Base-by-base conservation (phyloP, 2,888 invertebrate genomes). In the Acleris cristana region DNA sequence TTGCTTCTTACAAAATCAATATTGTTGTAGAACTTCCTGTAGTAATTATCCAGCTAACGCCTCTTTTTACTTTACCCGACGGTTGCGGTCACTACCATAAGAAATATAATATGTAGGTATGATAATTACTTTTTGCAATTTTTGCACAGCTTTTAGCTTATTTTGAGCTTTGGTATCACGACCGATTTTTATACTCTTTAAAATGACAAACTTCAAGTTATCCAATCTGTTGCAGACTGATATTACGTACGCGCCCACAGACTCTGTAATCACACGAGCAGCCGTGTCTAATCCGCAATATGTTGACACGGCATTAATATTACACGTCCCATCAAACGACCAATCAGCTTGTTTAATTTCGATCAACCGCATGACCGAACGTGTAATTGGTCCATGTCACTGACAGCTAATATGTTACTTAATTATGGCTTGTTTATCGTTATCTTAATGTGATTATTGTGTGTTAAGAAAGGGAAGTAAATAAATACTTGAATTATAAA, bases 291-390 rank as follows among this genome's bases (percentile, higher is more conserved):
- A 67, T 67, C 66, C 61, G n/a, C 62, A 57, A 48, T 30, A 53
- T 62, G 62, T 67, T 62, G 62, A 62, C 62, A 67, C 40, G 48
- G 8, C 66, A 62, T 67, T 67, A 70, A 60, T 70, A 65, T 59
- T 64, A 59, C 62, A 49, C 65, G 67, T 64, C 74, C 75, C 77
- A 80, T 81, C 82, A 74, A 77, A 74, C 78, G 76, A 79, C 76
- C 79, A 81, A 83, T 82, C 80, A 79, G 77, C 77, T 76, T 77
- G 79, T 83, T 78, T 79, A 82, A 85, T 86, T 86, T 82, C 87
- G 85, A 87, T 88, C 81, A 83, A 73, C 72, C 74, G 83, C 83
- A 78, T 76, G 77, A 74, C 73, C 73, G 75, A 68, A 64, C 66
- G 71, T 71, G 77, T 83, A 85, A 87, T 88, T 86, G 82, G 70